Conservation (phyloP, 2,888 invertebrate genomes). For the Beris chalybata region DNA sequence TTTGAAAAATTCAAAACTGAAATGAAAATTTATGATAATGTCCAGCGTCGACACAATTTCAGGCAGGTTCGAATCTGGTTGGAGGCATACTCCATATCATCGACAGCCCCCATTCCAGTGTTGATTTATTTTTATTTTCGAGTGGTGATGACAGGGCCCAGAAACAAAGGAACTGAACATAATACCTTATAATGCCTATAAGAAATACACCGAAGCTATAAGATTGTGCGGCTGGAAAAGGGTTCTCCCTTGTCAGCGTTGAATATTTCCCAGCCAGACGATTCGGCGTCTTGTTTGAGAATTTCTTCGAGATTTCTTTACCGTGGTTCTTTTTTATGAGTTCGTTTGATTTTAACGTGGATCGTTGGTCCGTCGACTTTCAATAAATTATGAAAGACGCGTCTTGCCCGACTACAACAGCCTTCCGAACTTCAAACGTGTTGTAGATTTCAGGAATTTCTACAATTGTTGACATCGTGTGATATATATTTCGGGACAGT, state of each 20-base stretch:
- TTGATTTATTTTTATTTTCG: conserved; percentile 37
- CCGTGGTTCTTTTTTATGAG: conserved; percentile 19
- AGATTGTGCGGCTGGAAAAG: neutral
- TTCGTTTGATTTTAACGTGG: conserved; percentile 26
- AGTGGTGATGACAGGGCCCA: conserved; percentile 30
- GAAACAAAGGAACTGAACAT: conserved; percentile 34
- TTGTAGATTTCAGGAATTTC: neutral
- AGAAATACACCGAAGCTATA: too few species aligned
- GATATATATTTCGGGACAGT: conserved; percentile 28
- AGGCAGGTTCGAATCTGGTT: conserved; percentile 18
- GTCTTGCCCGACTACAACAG: conserved; percentile 15
- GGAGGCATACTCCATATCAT: conserved; percentile 17
- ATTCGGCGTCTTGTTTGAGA: conserved; percentile 28
- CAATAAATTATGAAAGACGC: conserved; percentile 31
- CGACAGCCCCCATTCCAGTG: conserved; percentile 32
- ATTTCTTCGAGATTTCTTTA: conserved; percentile 20
- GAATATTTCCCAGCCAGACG: conserved; percentile 31
- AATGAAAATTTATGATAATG: conserved; percentile 32
- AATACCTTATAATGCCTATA: conserved; percentile 14
- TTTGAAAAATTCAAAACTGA: conserved; percentile 32
- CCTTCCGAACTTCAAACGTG: too few species aligned
- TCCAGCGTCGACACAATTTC: conserved; percentile 18
- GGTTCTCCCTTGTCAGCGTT: conserved; percentile 9
- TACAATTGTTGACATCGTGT: conserved; percentile 22
- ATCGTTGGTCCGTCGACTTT: conserved; percentile 28